Conservation (phyloP, 2,888 invertebrate genomes). For the Hoplodrina blanda region DNA sequence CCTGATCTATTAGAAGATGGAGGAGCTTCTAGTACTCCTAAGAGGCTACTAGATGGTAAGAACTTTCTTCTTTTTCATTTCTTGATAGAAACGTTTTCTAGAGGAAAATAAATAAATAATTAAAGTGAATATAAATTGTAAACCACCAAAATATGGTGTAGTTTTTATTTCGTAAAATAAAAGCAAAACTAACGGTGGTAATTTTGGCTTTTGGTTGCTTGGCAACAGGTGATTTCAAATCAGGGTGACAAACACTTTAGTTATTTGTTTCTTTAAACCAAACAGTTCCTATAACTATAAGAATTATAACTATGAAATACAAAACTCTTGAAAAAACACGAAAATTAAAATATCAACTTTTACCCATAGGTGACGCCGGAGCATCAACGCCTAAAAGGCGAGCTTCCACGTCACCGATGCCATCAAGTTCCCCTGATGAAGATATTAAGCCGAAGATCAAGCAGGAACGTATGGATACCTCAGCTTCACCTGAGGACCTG, state of each 20-base stretch:
- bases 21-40: slow-evolving; percentile 95
- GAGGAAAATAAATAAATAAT: background rate
- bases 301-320: background rate
- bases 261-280: no score
- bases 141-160: no score
- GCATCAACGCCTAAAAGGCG: slow-evolving; percentile 91
- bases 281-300: no score
- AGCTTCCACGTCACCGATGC: slow-evolving; percentile 90
- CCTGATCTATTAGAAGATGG: slow-evolving; percentile 94
- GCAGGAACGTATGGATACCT: slow-evolving; percentile 92
- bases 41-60: slow-evolving; percentile 92
- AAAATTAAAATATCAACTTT: background rate
- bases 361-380: slow-evolving; percentile 87
- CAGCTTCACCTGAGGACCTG: slow-evolving; percentile 91
- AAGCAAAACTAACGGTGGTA: no score
- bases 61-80: background rate
- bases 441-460: slow-evolving; percentile 91
- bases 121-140: background rate
- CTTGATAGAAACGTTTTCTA: no score
- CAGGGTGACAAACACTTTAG: no score
- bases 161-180: no score
- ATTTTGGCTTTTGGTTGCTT: no score
- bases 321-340: background rate
- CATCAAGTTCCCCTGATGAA: slow-evolving; percentile 88
- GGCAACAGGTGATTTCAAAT: no score